phyloP scores from a whole-genome alignment of 1,140 invertebrate species.

The Brachystomella parvula region DNA sequence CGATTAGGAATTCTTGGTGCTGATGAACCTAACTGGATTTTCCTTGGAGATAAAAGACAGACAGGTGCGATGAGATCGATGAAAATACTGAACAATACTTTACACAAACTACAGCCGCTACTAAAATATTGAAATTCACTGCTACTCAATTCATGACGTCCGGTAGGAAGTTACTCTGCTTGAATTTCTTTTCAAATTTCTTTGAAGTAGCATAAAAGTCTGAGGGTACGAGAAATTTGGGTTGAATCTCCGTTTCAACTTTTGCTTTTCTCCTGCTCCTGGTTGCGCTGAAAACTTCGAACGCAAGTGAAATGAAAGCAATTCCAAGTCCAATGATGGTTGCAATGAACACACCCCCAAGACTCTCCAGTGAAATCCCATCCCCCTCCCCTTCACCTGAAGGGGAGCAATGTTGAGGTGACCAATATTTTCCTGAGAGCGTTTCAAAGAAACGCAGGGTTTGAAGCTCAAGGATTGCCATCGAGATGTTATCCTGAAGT shows the following conservation, averaged over 20 bases:
- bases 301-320: constrained; percentile 36
- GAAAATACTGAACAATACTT: too few relatives aligned
- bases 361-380: constrained; percentile 76
- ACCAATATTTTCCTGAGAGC: constrained; percentile 72
- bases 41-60: too few relatives aligned
- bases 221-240: constrained; percentile 35
- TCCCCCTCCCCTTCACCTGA: constrained; percentile 55
- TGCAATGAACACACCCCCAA: constrained; percentile 82
- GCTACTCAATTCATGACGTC: constrained; percentile 35
- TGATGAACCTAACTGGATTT: too few relatives aligned
- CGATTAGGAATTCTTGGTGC: too few relatives aligned
- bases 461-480: constrained; percentile 66
- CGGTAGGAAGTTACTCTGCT: constrained; percentile 28
- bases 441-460: constrained; percentile 74
- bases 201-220: constrained; percentile 35
- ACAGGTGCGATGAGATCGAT: too few relatives aligned
- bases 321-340: constrained; percentile 58
- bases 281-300: constrained; percentile 36
- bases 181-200: constrained; percentile 29
- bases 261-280: constrained; percentile 35
- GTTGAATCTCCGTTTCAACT: constrained; percentile 34
- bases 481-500: constrained; percentile 62
- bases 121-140: too few relatives aligned
- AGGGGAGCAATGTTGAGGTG: constrained; percentile 15
- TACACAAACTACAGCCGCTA: too few relatives aligned